Base-by-base conservation (phyloP, 2,797 vertebrate species). In the Hyperoplus immaculatus region DNA sequence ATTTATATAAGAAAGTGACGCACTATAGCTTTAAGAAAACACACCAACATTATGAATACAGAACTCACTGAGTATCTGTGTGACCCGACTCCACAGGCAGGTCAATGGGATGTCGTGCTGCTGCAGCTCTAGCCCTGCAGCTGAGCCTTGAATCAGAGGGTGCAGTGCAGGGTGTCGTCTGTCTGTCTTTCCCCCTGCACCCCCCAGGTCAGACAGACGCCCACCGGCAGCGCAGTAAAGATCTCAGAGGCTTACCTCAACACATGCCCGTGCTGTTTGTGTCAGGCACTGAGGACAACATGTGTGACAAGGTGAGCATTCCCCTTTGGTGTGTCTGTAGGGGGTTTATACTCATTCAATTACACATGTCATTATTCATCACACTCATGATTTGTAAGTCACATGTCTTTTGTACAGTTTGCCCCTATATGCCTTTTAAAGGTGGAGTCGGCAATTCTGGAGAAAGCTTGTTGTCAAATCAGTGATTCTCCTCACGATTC, bases 91-190 rank as follows among this genome's bases (percentile, higher is more conserved):
- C 57, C 38, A 66, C 93, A 99, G 97, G 97, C 75, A 95, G 97
- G 83, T 99, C 98, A 1, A 97, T 99, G 97, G 97, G 98, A 51
- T 94, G 96, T 59, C 96, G 97, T 83, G 96, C 96, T 60, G 97
- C 97, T 69, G 95, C 94, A 47, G 95, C 95, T 77, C 80, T 97
- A 38, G 93, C 94, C 74, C 90, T 87, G 38, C 87, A 87, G 76
- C 82, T 95, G 72, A 85, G 75, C 10, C 83, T 82, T 4, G 77
- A 68, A 6, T 87, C 92, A 13, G 94, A 95, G 64, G 93, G 83
- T n/a, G 93, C 94, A 59, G 83, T 97, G 81, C 95, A 83, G 76
- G 97, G 98, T 7, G 92, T 98, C 11, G 82, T 99, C 78, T 99
- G 97, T 84, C 94, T 99, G 69, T 98, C 97, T 61, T 99, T 98